Evolutionary conservation across 2,888 invertebrate genomes (phyloP).

Genomic region (Brachyptera putata): DNA sequence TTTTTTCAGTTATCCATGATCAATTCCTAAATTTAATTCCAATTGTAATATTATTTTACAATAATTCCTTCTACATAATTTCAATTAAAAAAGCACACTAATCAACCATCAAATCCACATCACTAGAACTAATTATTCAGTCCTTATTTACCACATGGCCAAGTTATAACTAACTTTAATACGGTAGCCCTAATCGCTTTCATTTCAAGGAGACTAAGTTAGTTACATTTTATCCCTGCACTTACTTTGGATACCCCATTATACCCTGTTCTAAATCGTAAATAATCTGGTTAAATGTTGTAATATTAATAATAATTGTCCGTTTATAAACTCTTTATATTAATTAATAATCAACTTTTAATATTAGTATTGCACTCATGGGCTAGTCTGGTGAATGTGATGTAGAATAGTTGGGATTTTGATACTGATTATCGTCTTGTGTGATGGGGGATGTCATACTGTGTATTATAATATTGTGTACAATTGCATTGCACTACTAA

Average conservation of each 20-base stretch:
- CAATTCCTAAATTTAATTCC: slow-evolving; percentile 21
- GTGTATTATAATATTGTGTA: slow-evolving; percentile 17
- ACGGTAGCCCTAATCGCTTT: slow-evolving; percentile 28
- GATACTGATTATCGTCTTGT: slow-evolving; percentile 21
- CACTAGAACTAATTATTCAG: slow-evolving; percentile 39
- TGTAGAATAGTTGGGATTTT: slow-evolving; percentile 23
- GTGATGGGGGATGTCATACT: slow-evolving; percentile 17
- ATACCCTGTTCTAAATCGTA: slow-evolving; percentile 1
- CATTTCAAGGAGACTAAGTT: neutral
- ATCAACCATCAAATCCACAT: neutral
- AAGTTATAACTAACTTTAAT: slow-evolving; percentile 12
- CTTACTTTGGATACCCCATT: slow-evolving; percentile 7
- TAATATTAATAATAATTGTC: neutral
- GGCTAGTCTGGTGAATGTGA: slow-evolving; percentile 24
- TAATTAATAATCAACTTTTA: slow-evolving; percentile 18
- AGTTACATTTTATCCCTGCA: slow-evolving; percentile 6
- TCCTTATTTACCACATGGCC: slow-evolving; percentile 42
- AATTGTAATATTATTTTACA: slow-evolving; percentile 7
- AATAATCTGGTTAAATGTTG: slow-evolving; percentile 18
- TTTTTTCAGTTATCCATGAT: slow-evolving; percentile 25
- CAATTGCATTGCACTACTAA: slow-evolving; percentile 4
- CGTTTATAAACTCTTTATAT: neutral
- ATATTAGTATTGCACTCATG: slow-evolving; percentile 21
- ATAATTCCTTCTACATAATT: neutral
- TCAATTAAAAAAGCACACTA: neutral